phyloP scores from a whole-genome alignment of 2,113 vertebrate genomes.

The Madoqua kirkii region DNA sequence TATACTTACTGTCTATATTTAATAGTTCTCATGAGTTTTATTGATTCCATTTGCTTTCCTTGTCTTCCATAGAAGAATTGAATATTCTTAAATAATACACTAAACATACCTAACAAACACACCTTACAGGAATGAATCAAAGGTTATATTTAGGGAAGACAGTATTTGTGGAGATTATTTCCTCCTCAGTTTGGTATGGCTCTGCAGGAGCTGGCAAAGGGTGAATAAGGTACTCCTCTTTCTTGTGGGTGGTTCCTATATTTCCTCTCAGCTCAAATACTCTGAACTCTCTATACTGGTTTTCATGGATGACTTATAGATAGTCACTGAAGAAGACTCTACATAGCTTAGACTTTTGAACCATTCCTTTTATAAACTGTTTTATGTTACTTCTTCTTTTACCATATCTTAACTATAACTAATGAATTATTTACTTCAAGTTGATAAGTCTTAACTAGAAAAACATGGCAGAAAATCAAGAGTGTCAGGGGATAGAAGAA shows the following conservation, averaged over 20 bases:
- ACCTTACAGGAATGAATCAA: neutral
- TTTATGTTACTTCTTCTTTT: neutral
- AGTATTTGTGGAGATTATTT: neutral
- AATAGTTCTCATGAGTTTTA: neutral
- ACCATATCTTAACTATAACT: neutral
- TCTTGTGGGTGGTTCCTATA: neutral
- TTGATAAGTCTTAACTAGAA: conserved; percentile 20
- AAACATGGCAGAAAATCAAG: neutral
- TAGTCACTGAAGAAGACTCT: neutral
- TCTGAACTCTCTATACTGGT: neutral
- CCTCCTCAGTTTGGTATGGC: neutral
- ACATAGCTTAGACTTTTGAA: neutral
- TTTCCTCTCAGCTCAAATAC: neutral
- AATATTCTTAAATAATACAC: neutral
- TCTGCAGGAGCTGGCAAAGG: neutral
- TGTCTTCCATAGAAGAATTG: neutral
- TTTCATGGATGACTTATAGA: neutral
- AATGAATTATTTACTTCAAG: conserved; percentile 49
- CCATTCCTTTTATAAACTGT: neutral
- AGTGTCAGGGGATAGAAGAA: neutral
- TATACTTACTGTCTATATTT: neutral
- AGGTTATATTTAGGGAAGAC: neutral
- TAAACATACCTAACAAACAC: neutral
- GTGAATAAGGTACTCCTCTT: neutral
- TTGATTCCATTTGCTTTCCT: neutral